Base-by-base conservation (phyloP, 2,888 invertebrate genomes). In the Acleris laterana region DNA sequence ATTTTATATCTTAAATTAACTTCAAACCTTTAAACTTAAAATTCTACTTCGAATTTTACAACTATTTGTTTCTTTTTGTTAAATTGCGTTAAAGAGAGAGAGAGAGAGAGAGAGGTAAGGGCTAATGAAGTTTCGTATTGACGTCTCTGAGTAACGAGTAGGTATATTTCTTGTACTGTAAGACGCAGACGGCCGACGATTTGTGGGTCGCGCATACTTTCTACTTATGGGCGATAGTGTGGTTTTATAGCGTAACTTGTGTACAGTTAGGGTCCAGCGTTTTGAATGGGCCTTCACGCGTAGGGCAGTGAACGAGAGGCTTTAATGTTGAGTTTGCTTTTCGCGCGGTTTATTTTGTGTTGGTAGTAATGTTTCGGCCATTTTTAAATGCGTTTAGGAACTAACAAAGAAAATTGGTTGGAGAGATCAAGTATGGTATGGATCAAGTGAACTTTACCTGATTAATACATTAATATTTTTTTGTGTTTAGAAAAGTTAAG, bases 131-230 rank as follows among this genome's bases (percentile, higher is more conserved):
- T 38, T 13, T 38, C 38, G 38, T 38, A 4, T 38, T 38, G 38
- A 9, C 38, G 38, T 38, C 3, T 13, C 13, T 38, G 32, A 32
- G 32, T 32, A 32, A 32, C 32, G 32, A 51, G 20, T 44, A n/a
- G 42, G 50, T 50, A 56, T 63, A 59, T 62, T 53, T 65, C 68
- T 63, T 55, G 61, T 48, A 50, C 72, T 66, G 64, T 70, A 72
- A 63, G 68, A 73, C 71, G 72, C 65, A 70, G 68, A 73, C 71
- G 72, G 65, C 70, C 72, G 74, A 72, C 72, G 73, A 73, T 76
- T 79, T 77, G 78, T 83, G 68, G 83, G 82, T 77, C 81, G 78
- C 81, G 78, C 68, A 70, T 72, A 79, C 82, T 83, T 83, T 83
- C 83, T 83, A 69, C 73, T 72, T 63, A 71, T 69, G 72, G 57